Evolutionary conservation across 2,888 invertebrate genomes (phyloP).

Genomic region (Acleris literana): DNA sequence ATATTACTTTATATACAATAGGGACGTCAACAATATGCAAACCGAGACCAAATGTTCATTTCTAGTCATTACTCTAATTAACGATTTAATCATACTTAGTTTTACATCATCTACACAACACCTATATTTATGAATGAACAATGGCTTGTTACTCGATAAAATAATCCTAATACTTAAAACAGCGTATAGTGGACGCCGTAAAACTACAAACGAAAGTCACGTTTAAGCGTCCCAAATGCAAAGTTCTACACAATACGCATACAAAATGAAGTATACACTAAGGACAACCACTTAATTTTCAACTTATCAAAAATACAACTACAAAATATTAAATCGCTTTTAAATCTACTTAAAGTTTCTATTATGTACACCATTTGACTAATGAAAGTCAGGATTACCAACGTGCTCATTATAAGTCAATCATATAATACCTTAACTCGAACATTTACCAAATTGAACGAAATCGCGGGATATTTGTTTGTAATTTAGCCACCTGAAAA

Average conservation of each 20-base stretch:
- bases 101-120: slow-evolving; percentile 38
- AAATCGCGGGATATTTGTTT: slow-evolving; percentile 35
- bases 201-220: slow-evolving; percentile 50
- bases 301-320: slow-evolving; percentile 76
- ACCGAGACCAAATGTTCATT: slow-evolving; percentile 62
- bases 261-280: slow-evolving; percentile 64
- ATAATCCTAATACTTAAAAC: slow-evolving; percentile 42
- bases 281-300: slow-evolving; percentile 63
- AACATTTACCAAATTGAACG: slow-evolving; percentile 44
- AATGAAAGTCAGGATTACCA: slow-evolving; percentile 69
- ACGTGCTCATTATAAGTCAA: slow-evolving; percentile 77
- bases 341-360: slow-evolving; percentile 65
- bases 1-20: slow-evolving; percentile 82
- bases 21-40: slow-evolving; percentile 80
- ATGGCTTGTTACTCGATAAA: slow-evolving; percentile 46
- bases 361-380: slow-evolving; percentile 73
- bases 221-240: slow-evolving; percentile 58
- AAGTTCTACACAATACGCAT: slow-evolving; percentile 70
- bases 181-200: slow-evolving; percentile 47
- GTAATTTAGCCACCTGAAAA: slow-evolving; percentile 63
- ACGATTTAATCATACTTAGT: slow-evolving; percentile 44
- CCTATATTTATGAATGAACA: slow-evolving; percentile 44
- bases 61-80: slow-evolving; percentile 52
- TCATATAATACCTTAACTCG: slow-evolving; percentile 51
- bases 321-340: slow-evolving; percentile 64